Evolutionary conservation across 2,888 invertebrate species (phyloP).

Genomic region (Apomyelois bistriatella): DNA sequence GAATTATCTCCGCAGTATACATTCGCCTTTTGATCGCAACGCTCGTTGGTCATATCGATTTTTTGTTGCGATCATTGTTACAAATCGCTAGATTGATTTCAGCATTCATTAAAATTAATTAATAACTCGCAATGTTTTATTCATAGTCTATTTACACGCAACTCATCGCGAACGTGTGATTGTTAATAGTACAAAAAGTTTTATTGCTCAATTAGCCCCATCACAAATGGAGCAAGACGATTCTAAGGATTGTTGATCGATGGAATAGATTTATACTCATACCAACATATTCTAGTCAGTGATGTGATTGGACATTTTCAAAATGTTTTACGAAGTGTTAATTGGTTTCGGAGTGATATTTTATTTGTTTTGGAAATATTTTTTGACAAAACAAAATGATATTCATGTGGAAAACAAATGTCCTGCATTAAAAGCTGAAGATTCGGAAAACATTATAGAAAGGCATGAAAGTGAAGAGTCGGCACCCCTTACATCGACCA

Average conservation of each 20-base stretch:
- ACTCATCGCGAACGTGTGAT: constrained; percentile 35
- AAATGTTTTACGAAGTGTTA: constrained; percentile 65
- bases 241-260: constrained; percentile 41
- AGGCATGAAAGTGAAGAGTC: background rate
- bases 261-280: constrained; percentile 32
- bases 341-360: constrained; percentile 57
- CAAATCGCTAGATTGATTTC: constrained; percentile 20
- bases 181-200: constrained; percentile 38
- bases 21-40: constrained; percentile 39
- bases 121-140: constrained; percentile 25
- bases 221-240: constrained; percentile 51
- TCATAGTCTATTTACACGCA: constrained; percentile 29
- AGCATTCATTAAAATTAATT: constrained; percentile 13
- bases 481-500: too few species aligned
- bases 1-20: constrained; percentile 46
- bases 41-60: constrained; percentile 34
- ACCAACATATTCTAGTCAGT: constrained; percentile 49
- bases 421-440: background rate
- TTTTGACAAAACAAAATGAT: constrained; percentile 18
- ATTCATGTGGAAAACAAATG: background rate
- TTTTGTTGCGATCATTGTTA: constrained; percentile 19
- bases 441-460: constrained; percentile 8
- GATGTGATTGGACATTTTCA: constrained; percentile 52
- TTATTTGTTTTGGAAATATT: constrained; percentile 61
- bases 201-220: constrained; percentile 41